Conservation (phyloP, 2,888 invertebrate genomes). For the Rotaria magnacalcarata region DNA sequence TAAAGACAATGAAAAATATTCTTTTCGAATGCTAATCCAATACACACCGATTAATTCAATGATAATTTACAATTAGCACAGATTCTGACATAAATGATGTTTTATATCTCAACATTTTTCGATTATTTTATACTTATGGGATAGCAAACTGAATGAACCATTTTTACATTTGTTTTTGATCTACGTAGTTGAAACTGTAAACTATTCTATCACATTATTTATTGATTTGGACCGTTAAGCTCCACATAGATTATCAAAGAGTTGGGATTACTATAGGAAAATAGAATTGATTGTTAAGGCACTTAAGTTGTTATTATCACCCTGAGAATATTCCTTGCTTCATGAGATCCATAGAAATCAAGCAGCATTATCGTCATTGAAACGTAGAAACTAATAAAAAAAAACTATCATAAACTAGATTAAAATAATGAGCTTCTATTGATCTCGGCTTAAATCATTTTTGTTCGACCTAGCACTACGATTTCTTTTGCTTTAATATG, state of each 20-base stretch:
- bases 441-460: background rate
- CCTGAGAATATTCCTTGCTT: background rate
- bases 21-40: too few relatives aligned
- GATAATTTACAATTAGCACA: too few relatives aligned
- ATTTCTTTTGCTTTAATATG: background rate
- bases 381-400: background rate
- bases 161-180: background rate
- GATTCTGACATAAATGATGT: too few relatives aligned
- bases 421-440: background rate
- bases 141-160: too few relatives aligned
- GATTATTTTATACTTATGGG: too few relatives aligned
- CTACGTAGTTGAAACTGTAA: background rate
- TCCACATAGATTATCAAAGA: background rate
- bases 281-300: background rate
- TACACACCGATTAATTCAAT: too few relatives aligned
- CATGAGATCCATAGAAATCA: background rate
- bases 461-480: background rate
- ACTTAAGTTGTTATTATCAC: background rate
- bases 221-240: background rate
- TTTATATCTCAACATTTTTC: too few relatives aligned
- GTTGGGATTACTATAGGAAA: background rate
- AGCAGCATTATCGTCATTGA: background rate
- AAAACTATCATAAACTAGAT: background rate
- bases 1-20: too few relatives aligned
- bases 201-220: too few relatives aligned